Conservation (phyloP, 2,888 invertebrate genomes). For the Patella caerulea region DNA sequence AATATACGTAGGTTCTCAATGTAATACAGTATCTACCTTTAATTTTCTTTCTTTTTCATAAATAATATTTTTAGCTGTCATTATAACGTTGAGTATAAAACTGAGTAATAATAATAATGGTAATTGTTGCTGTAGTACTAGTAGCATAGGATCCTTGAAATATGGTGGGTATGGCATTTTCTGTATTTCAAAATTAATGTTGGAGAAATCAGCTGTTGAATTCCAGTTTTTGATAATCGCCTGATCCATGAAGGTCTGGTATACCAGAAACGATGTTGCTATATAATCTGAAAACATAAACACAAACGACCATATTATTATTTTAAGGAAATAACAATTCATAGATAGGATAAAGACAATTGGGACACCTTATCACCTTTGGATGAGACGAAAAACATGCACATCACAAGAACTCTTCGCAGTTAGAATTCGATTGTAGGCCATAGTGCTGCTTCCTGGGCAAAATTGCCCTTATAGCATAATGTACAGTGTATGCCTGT, state of each 20-base stretch:
- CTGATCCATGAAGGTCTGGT: conserved; percentile 77
- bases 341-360: too few relatives aligned
- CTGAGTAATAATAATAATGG: conserved; percentile 85
- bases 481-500: too few relatives aligned
- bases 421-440: too few relatives aligned
- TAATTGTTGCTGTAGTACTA: conserved; percentile 79
- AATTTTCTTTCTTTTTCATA: conserved; percentile 80
- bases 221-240: conserved; percentile 65
- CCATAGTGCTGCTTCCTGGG: too few relatives aligned
- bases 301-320: too few relatives aligned
- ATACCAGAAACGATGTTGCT: conserved; percentile 78
- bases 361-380: too few relatives aligned
- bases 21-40: conserved; percentile 50
- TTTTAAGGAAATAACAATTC: too few relatives aligned
- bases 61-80: conserved; percentile 82
- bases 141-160: conserved; percentile 79
- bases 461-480: too few relatives aligned
- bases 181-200: conserved; percentile 72
- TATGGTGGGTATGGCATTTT: conserved; percentile 84
- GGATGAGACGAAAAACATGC: too few relatives aligned
- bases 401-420: too few relatives aligned
- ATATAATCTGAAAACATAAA: conserved; percentile 74
- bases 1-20: not conserved
- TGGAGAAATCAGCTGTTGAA: not conserved
- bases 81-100: conserved; percentile 85